Evolutionary conservation across 2,888 invertebrate species (phyloP).

Genomic region (Andrena camellia): DNA sequence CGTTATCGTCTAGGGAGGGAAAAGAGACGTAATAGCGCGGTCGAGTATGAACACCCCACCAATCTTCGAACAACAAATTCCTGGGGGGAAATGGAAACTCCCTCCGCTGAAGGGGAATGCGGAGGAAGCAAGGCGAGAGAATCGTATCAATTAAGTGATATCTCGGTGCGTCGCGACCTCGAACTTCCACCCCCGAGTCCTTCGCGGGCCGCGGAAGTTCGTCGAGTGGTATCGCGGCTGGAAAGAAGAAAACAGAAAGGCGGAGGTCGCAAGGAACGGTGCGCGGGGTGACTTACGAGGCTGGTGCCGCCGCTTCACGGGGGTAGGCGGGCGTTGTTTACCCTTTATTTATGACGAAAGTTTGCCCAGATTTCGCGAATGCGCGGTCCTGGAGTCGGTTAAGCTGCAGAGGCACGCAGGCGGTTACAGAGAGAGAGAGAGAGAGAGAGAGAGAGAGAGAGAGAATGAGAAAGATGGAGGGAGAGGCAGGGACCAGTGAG

Average conservation of each 20-base stretch:
- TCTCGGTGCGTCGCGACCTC: conserved; percentile 39
- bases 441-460: neutral
- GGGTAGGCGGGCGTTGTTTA: conserved; percentile 78
- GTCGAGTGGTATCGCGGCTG: conserved; percentile 38
- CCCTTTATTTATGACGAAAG: conserved; percentile 84
- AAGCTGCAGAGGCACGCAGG: conserved; percentile 68
- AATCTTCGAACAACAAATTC: neutral
- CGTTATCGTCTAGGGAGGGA: neutral
- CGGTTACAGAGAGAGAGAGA: conserved; percentile 47
- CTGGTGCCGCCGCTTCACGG: conserved; percentile 53
- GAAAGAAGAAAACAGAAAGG: conserved; percentile 62
- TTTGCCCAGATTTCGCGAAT: conserved; percentile 82
- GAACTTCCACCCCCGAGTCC: conserved; percentile 38
- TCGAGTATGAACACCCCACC: neutral
- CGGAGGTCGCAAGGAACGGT: conserved; percentile 50
- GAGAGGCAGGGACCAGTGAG: conserved; percentile 1
- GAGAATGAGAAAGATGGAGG: neutral
- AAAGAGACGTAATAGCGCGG: neutral
- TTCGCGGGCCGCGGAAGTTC: conserved; percentile 34
- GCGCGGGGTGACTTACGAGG: conserved; percentile 76
- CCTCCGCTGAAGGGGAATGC: neutral
- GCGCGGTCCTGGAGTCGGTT: conserved; percentile 74
- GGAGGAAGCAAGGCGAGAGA: neutral
- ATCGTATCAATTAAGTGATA: conserved; percentile 46
- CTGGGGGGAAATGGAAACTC: neutral